Percentiles rank a stretch among this genome's conserved stretches.
Evolutionary conservation across 2,797 vertebrate species (phyloP).

Genomic region (Coregonus suidteri): DNA sequence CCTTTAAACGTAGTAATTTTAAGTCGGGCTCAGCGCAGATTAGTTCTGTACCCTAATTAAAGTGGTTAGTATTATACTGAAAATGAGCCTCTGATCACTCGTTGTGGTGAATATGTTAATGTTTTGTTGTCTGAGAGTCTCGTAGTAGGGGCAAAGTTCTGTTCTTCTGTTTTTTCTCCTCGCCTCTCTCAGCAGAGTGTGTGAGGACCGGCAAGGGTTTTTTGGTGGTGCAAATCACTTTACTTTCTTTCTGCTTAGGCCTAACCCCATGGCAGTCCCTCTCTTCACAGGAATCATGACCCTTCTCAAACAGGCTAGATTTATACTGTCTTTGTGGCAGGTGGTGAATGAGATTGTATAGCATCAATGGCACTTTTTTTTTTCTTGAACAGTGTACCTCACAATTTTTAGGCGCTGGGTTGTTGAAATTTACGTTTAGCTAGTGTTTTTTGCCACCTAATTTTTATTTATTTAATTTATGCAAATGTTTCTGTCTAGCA

Average conservation of each 20-base stretch:
- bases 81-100: constrained; percentile 33
- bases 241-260: constrained; percentile 9
- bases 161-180: background rate
- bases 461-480: too few relatives aligned
- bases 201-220: constrained; percentile 14
- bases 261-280: constrained; percentile 16
- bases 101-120: constrained; percentile 3
- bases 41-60: constrained; percentile 35
- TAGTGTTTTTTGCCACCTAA: background rate
- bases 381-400: background rate
- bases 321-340: constrained; percentile 26
- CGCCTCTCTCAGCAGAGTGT: background rate
- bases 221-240: constrained; percentile 21
- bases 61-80: constrained; percentile 14
- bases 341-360: background rate
- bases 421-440: background rate
- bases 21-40: constrained; percentile 33
- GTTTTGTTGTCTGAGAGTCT: background rate
- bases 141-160: background rate
- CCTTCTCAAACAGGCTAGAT: constrained; percentile 19
- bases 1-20: constrained; percentile 13
- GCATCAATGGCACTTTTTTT: background rate
- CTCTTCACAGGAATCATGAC: constrained; percentile 21
- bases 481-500: background rate
- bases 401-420: too few relatives aligned